Percentiles rank a stretch among this genome's conserved stretches.
Conservation (phyloP, 2,888 invertebrate species). For the Drosophila nigricruria region DNA sequence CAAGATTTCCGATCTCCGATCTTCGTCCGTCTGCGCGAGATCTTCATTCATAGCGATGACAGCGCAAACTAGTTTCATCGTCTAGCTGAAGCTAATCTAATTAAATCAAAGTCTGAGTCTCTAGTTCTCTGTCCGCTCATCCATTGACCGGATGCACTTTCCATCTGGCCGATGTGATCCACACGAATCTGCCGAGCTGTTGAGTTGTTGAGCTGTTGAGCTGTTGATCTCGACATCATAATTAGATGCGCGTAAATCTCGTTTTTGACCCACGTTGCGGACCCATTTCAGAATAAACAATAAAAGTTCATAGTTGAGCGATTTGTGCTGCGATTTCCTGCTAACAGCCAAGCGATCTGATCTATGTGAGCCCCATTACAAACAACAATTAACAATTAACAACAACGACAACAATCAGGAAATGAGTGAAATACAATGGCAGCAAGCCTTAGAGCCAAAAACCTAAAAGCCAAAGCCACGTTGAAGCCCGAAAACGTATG, state of each 20-base stretch:
- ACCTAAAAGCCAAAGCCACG: neutral
- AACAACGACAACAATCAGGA: constrained; percentile 18
- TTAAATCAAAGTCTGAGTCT: neutral
- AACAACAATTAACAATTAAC: constrained; percentile 4
- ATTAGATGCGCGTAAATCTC: constrained; percentile 17
- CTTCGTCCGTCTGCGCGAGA: neutral
- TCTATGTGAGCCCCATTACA: constrained; percentile 24
- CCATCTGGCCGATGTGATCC: constrained; percentile 10
- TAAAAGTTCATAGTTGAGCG: constrained; percentile 43
- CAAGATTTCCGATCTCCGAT: neutral
- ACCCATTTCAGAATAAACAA: constrained; percentile 12
- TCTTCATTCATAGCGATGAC: neutral
- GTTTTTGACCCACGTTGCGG: constrained; percentile 33
- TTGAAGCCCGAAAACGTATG: constrained; percentile 6
- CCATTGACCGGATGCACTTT: constrained; percentile 34
- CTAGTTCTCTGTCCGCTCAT: neutral
- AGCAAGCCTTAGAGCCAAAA: neutral
- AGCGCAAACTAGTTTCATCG: neutral
- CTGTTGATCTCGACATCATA: constrained; percentile 28
- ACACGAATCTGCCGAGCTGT: neutral
- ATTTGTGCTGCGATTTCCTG: constrained; percentile 35
- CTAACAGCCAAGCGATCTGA: constrained; percentile 21
- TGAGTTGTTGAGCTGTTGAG: constrained; percentile 8
- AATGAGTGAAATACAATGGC: constrained; percentile 31
- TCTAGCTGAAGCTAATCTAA: neutral